Base-by-base conservation (phyloP, 2,797 vertebrate genomes). In the Semaprochilodus insignis region DNA sequence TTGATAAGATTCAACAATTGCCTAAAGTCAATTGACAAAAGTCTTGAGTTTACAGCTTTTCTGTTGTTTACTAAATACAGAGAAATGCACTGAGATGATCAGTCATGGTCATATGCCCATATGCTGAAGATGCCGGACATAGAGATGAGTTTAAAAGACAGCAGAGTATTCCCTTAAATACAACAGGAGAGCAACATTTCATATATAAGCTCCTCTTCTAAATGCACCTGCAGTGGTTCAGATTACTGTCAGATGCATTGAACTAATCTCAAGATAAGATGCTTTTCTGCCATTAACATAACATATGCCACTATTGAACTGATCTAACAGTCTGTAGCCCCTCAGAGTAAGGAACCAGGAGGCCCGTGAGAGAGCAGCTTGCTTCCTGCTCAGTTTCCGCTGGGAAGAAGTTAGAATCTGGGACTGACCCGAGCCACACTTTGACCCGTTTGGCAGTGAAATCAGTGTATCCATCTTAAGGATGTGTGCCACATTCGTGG, bases 351-450 rank as follows among this genome's bases (percentile, higher is more conserved):
- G 23, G 52, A 60, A 54, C 23, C 21, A n/a, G n/a, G 16, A 63
- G 65, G 66, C 44, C 57, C 65, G 54, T 76, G 59, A 76, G 84
- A 71, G 63, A 70, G 77, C 65, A 48, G 74, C 63, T 62, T 75
- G 23, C 60, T 72, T 70, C 48, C 27, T 27, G 48, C 72, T 83
- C 67, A 34, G 27, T 55, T 40, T 87, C 87, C 87, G 85, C 86
- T 91, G 89, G 88, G 91, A 92, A 86, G 85, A 84, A 76, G 83
- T 83, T 66, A 57, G 54, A 59, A 86, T 90, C 92, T 94, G 92
- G 93, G 89, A 94, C 88, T 91, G 92, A 94, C 94, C 93, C 91
- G 81, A 89, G 90, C 88, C 85, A 73, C 87, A 87, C 89, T 91
- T 88, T 92, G 94, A 94, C 93, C 94, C 86, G 85, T 81, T 89